Percentiles rank a stretch among this genome's conserved stretches.
These are phyloP conservation scores for Anastrepha obliqua DNA, from an alignment of 1,140 invertebrate genomes.

Conservation along the genomic window DNA sequence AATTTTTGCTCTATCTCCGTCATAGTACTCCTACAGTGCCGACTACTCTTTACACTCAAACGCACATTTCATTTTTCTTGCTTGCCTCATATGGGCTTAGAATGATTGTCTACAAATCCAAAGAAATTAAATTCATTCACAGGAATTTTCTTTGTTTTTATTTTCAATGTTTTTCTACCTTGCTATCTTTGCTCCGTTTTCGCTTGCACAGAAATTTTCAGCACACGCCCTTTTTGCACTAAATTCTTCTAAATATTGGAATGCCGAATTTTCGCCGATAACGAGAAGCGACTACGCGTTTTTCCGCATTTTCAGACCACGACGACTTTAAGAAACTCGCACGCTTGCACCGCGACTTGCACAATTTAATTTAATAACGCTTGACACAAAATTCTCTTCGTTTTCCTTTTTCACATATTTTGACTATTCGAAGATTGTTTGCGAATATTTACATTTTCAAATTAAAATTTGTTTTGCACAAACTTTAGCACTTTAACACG, in stretches of 20 bases:
- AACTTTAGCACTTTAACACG: background rate
- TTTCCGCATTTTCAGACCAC: slow-evolving; percentile 30
- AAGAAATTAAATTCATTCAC: background rate
- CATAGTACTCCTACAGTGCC: too few relatives aligned
- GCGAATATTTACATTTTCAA: background rate
- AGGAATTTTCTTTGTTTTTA: slow-evolving; percentile 28
- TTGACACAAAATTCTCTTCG: background rate
- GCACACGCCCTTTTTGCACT: slow-evolving; percentile 53
- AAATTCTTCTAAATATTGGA: slow-evolving; percentile 49
- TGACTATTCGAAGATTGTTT: background rate
- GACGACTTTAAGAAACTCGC: slow-evolving; percentile 43
- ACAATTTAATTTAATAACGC: background rate
- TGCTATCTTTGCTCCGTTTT: slow-evolving; percentile 28
- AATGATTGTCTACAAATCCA: too few relatives aligned
- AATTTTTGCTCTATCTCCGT: too few relatives aligned
- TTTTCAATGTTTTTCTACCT: background rate
- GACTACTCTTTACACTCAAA: too few relatives aligned
- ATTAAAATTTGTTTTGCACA: background rate
- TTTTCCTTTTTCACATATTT: background rate
- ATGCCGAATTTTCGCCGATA: slow-evolving; percentile 40
- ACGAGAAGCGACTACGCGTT: slow-evolving; percentile 24
- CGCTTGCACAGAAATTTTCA: slow-evolving; percentile 9
- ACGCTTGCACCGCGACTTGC: background rate
- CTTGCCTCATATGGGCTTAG: background rate
- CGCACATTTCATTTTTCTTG: background rate